Base-by-base conservation (phyloP, 2,888 invertebrate species). In the Pristionchus maxplancki region DNA sequence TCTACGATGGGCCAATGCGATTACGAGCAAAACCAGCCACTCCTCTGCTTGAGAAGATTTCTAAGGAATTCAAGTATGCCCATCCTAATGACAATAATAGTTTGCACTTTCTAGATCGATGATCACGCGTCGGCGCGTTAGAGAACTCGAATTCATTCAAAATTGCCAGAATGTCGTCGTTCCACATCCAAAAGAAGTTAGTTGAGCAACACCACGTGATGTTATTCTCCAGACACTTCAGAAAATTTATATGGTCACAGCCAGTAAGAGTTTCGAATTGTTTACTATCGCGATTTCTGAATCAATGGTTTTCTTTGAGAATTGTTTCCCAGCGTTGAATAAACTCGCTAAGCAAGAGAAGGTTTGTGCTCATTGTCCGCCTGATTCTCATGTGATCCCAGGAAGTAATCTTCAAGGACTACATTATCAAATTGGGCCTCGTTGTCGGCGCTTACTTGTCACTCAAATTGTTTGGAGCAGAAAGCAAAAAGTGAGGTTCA, bases 1-100 rank as follows among this genome's bases (percentile, higher is more conserved):
- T 78, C 4, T 78, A 78, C 20, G 44, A 78, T 24, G 78, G 78
- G 6, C 78, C 78, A 11, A 20, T 78, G 78, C 78, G 78, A 44
- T 8, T 48, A 24, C 78, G 78, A 44, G 44, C 28, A 1, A 48
- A 78, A 48, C 28, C 28, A 4, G 2, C 24, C 5, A 11, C 20
- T 78, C 17, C 78, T 0, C 11, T 78, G 6, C 44, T 78, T 15
- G 34, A 40, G 44, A 24, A 20, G 28, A 28, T 78, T n/a, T 24
- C 37, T 28, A 40, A 44, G 17, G 78, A 78, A 15, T 78, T 74
- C 74, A 74, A 74, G 74, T 74, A 8, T 8, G n/a, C 31, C 11
- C 1, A 40, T 40, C 20, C 1, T 5, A 17, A 34, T 24, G 20
- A 15, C 5, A 0, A 40, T 24, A 0, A 2, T 8, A 20, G 40